Conservation (phyloP, 2,888 invertebrate species). For the Octonoba sinensis region DNA sequence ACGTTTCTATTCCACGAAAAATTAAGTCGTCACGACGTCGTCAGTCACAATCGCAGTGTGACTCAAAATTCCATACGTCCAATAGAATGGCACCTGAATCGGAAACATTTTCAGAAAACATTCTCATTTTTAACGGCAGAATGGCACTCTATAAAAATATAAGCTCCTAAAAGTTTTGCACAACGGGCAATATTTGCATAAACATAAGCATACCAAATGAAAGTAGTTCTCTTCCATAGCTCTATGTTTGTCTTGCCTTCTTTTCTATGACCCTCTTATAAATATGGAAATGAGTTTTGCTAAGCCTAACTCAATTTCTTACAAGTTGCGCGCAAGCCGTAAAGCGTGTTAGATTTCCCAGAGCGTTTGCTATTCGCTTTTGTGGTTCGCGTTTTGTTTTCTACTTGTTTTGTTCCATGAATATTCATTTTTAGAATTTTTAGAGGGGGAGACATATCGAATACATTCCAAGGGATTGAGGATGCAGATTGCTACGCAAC, state of each 20-base stretch:
- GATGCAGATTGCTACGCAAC: not conserved
- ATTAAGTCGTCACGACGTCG: no score
- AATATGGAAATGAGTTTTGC: conserved; percentile 57
- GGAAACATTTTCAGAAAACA: conserved; percentile 30
- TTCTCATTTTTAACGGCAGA: conserved; percentile 29
- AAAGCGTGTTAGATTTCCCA: conserved; percentile 45
- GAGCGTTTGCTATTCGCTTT: conserved; percentile 28
- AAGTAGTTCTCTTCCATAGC: conserved; percentile 32
- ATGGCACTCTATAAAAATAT: conserved; percentile 48
- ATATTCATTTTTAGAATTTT: conserved; percentile 54
- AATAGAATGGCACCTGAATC: not conserved
- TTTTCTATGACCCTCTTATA: conserved; percentile 48
- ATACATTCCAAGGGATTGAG: conserved; percentile 11
- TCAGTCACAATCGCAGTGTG: no score
- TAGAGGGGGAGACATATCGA: conserved; percentile 3
- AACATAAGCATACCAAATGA: conserved; percentile 47
- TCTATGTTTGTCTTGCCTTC: conserved; percentile 44
- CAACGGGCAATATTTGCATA: conserved; percentile 44
- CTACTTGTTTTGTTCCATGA: conserved; percentile 34
- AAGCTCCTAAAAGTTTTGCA: conserved; percentile 34
- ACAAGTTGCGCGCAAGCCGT: conserved; percentile 34
- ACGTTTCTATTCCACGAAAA: no score
- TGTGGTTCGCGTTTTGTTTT: conserved; percentile 40
- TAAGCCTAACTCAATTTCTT: conserved; percentile 60
- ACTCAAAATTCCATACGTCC: no score